phyloP scores from a whole-genome alignment of 2,797 vertebrate species.

The Lagodon rhomboides region DNA sequence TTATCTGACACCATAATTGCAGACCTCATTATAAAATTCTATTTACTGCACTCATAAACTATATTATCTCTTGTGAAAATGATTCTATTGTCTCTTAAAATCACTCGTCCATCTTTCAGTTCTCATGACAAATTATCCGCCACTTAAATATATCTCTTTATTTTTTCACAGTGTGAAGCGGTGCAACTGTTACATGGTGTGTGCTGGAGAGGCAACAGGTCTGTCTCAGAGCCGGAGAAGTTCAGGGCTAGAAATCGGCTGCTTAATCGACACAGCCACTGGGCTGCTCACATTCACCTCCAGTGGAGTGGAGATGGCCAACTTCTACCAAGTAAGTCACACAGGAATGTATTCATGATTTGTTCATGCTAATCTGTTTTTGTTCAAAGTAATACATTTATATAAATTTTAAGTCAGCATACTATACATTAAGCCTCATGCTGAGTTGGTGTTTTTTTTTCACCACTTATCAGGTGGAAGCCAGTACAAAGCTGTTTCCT shows the following conservation, averaged over 20 bases:
- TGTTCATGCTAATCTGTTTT: neutral
- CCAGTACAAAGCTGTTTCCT: conserved; percentile 94
- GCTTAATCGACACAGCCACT: conserved; percentile 90
- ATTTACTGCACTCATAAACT: neutral
- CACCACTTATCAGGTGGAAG: conserved; percentile 89
- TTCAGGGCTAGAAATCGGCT: conserved; percentile 93
- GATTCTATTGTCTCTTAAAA: neutral
- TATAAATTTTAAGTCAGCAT: neutral
- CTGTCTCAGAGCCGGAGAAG: conserved; percentile 92
- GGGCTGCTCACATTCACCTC: conserved; percentile 94
- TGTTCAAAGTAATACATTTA: neutral
- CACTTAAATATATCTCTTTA: neutral
- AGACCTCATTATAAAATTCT: neutral
- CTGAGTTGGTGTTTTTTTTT: neutral
- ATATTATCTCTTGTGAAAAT: neutral
- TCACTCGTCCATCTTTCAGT: neutral
- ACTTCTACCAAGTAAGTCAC: conserved; percentile 90
- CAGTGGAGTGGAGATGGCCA: conserved; percentile 93
- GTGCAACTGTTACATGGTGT: conserved; percentile 96
- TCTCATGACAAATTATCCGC: neutral
- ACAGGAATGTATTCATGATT: conserved; percentile 1
- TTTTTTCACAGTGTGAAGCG: conserved; percentile 89
- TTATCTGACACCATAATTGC: neutral
- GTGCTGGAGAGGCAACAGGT: conserved; percentile 92
- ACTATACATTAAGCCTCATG: neutral